Evolutionary conservation across 1,140 invertebrate genomes (phyloP).

Genomic region (Ladona fulva): DNA sequence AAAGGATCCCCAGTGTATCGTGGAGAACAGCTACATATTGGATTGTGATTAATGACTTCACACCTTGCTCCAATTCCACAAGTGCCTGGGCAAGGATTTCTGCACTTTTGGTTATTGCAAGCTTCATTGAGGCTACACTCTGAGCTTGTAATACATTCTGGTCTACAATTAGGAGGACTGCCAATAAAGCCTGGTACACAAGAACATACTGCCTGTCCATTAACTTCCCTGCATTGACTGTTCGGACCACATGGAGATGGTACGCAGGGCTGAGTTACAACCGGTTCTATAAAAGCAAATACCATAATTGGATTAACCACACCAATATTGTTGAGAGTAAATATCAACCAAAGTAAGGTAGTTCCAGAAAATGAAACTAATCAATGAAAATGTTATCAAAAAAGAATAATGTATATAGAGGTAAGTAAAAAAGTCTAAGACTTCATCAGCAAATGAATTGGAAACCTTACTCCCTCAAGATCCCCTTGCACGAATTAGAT

Average conservation of each 20-base stretch:
- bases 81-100: slow-evolving; percentile 50
- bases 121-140: slow-evolving; percentile 46
- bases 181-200: slow-evolving; percentile 52
- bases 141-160: slow-evolving; percentile 47
- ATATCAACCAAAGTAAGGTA: slow-evolving; percentile 21
- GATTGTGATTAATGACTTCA: slow-evolving; percentile 52
- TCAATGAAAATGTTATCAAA: too few relatives aligned
- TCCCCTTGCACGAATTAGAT: too few relatives aligned
- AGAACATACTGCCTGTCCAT: slow-evolving; percentile 49
- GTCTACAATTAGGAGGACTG: slow-evolving; percentile 49
- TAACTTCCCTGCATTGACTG: slow-evolving; percentile 59
- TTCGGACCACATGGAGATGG: slow-evolving; percentile 53
- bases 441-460: too few relatives aligned
- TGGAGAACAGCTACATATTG: slow-evolving; percentile 51
- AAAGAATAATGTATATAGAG: too few relatives aligned
- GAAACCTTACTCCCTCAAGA: too few relatives aligned
- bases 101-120: slow-evolving; percentile 50
- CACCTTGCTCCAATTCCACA: slow-evolving; percentile 54
- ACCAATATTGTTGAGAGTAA: slow-evolving; percentile 26
- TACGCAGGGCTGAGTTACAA: slow-evolving; percentile 27
- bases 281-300: slow-evolving; percentile 26
- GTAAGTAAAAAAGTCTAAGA: too few relatives aligned
- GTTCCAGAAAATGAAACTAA: slow-evolving; percentile 27
- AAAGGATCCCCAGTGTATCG: slow-evolving; percentile 54
- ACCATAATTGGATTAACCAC: slow-evolving; percentile 26